Percentiles rank a stretch among this genome's conserved stretches.
phyloP scores from a whole-genome alignment of 2,888 invertebrate species.

The Elysia crispata region DNA sequence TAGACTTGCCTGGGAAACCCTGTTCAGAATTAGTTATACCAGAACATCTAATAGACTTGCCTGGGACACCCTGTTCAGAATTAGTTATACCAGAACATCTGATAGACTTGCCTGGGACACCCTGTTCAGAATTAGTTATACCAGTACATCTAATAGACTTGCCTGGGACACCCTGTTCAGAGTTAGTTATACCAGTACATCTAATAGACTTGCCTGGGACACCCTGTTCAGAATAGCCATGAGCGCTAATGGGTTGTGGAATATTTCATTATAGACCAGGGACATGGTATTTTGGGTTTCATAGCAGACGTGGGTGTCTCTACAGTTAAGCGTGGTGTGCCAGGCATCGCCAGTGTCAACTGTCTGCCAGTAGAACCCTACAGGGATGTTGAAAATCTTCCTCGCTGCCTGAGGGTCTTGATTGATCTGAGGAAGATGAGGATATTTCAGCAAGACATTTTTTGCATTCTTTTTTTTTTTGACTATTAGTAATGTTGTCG shows the following conservation, averaged over 20 bases:
- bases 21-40: slow-evolving; percentile 71
- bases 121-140: slow-evolving; percentile 71
- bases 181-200: slow-evolving; percentile 55
- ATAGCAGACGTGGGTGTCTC: slow-evolving; percentile 59
- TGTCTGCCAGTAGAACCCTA: slow-evolving; percentile 75
- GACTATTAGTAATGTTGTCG: too few relatives aligned
- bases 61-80: not conserved
- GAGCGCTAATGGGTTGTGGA: slow-evolving; percentile 66
- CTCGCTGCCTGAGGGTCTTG: slow-evolving; percentile 64
- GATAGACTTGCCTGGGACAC: slow-evolving; percentile 52
- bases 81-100: not conserved
- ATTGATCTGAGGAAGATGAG: slow-evolving; percentile 59
- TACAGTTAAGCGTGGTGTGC: slow-evolving; percentile 55
- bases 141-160: slow-evolving; percentile 50
- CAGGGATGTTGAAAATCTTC: slow-evolving; percentile 67
- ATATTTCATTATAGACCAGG: slow-evolving; percentile 71
- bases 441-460: too few relatives aligned
- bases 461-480: too few relatives aligned
- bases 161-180: not conserved
- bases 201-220: slow-evolving; percentile 18
- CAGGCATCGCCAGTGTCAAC: slow-evolving; percentile 69
- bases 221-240: slow-evolving; percentile 71
- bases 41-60: slow-evolving; percentile 38
- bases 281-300: slow-evolving; percentile 73
- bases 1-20: slow-evolving; percentile 55